These are phyloP conservation scores for Malacosoma neustria DNA, from an alignment of 2,888 invertebrate genomes.

Conservation along the genomic window DNA sequence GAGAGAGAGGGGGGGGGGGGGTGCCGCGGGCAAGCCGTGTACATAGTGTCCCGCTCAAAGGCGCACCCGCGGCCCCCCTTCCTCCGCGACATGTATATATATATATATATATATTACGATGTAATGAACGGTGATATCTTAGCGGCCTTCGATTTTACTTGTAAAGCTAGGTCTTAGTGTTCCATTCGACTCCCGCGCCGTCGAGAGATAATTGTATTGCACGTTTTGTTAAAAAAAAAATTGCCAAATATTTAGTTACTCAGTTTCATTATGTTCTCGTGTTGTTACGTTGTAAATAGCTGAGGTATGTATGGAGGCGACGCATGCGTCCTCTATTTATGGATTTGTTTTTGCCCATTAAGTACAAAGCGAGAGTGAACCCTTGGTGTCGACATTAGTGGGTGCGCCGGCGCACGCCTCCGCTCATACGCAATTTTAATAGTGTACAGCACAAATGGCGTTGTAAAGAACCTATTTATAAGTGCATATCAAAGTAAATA, in stretches of 20 bases:
- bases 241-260: conserved; percentile 66
- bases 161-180: conserved; percentile 70
- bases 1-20: neutral
- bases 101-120: conserved; percentile 62
- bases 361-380: conserved; percentile 40
- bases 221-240: conserved; percentile 4
- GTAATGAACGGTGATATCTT: conserved; percentile 72
- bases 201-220: conserved; percentile 34
- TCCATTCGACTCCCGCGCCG: conserved; percentile 34
- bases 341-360: conserved; percentile 28
- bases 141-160: conserved; percentile 74
- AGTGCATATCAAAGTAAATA: conserved; percentile 70
- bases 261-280: conserved; percentile 37
- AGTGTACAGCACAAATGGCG: conserved; percentile 70
- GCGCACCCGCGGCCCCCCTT: conserved; percentile 22
- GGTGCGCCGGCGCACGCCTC: conserved; percentile 24
- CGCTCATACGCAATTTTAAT: conserved; percentile 29
- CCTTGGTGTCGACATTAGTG: conserved; percentile 22
- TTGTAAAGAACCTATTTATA: conserved; percentile 64
- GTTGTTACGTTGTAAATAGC: conserved; percentile 58
- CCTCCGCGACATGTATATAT: too few relatives aligned
- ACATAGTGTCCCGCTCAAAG: conserved; percentile 41
- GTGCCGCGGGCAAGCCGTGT: conserved; percentile 27
- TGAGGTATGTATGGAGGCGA: conserved; percentile 29
- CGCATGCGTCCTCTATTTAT: conserved; percentile 26